Evolutionary conservation across 2,888 invertebrate species (phyloP).

Genomic region (Eupelmus urozonus): DNA sequence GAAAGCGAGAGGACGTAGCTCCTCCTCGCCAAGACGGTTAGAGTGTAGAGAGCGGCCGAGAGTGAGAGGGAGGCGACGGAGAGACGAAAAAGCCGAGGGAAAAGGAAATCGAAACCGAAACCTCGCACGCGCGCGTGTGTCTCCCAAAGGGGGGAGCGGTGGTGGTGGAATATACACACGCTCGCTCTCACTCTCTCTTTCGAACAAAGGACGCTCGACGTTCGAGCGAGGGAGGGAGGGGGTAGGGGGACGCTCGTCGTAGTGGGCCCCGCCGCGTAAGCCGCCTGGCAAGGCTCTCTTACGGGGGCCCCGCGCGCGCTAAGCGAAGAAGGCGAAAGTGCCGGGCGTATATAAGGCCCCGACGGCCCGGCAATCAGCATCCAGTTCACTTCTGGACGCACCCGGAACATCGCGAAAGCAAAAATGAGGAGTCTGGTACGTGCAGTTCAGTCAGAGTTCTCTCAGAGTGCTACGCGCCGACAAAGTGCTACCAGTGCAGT

Average conservation of each 20-base stretch:
- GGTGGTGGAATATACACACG: constrained; percentile 68
- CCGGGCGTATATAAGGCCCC: constrained; percentile 80
- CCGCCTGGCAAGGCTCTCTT: neutral
- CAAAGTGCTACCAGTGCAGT: neutral
- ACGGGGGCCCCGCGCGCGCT: constrained; percentile 59
- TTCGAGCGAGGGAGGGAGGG: constrained; percentile 75
- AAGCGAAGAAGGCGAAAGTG: constrained; percentile 81
- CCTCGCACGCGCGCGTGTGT: constrained; percentile 56
- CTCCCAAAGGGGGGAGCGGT: constrained; percentile 74
- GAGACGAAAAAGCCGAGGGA: constrained; percentile 41
- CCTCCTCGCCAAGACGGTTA: constrained; percentile 4
- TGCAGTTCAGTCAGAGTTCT: constrained; percentile 50
- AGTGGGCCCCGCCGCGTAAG: constrained; percentile 13
- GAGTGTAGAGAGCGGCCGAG: constrained; percentile 13
- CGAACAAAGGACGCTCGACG: constrained; percentile 75
- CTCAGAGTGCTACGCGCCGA: neutral
- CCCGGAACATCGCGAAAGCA: constrained; percentile 76
- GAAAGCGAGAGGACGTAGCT: constrained; percentile 57
- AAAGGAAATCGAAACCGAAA: constrained; percentile 59
- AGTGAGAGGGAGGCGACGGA: constrained; percentile 1
- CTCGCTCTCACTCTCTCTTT: constrained; percentile 27
- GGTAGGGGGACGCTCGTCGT: constrained; percentile 65
- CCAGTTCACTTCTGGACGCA: constrained; percentile 81
- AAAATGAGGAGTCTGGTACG: constrained; percentile 77
- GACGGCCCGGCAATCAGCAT: constrained; percentile 78